Percentiles rank a stretch among this genome's conserved stretches.
Conservation (phyloP, 2,888 invertebrate species). For the Uropetala carovei region DNA sequence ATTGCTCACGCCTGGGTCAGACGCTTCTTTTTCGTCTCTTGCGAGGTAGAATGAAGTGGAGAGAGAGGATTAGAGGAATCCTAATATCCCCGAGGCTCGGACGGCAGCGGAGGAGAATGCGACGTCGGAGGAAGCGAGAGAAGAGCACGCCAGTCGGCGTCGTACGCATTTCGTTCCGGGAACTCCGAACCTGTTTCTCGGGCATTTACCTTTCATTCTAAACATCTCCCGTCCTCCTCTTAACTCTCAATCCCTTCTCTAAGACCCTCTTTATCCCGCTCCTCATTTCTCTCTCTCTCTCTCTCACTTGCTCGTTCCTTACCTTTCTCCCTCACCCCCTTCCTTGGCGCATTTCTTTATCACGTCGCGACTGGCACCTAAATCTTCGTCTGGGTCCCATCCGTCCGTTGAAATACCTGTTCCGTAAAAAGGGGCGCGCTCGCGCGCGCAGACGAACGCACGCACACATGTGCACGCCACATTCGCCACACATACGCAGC, state of each 20-base stretch:
- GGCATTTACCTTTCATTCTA: background rate
- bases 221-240: background rate
- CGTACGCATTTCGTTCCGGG: background rate
- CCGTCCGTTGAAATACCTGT: conserved; percentile 38
- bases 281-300: background rate
- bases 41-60: too few relatives aligned
- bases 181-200: background rate
- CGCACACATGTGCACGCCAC: background rate
- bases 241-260: background rate
- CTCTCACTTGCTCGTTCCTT: background rate
- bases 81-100: conserved; percentile 2
- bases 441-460: background rate
- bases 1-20: too few relatives aligned
- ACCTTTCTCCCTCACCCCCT: background rate
- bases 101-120: background rate
- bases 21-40: too few relatives aligned
- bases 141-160: background rate
- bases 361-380: conserved; percentile 26
- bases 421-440: conserved; percentile 29
- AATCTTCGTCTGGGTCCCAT: conserved; percentile 40
- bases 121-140: too few relatives aligned
- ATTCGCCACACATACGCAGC: background rate
- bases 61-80: background rate
- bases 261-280: background rate
- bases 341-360: conserved; percentile 34